These are phyloP conservation scores for Plotosus lineatus DNA, from an alignment of 2,113 vertebrate species.

Conservation along the genomic window DNA sequence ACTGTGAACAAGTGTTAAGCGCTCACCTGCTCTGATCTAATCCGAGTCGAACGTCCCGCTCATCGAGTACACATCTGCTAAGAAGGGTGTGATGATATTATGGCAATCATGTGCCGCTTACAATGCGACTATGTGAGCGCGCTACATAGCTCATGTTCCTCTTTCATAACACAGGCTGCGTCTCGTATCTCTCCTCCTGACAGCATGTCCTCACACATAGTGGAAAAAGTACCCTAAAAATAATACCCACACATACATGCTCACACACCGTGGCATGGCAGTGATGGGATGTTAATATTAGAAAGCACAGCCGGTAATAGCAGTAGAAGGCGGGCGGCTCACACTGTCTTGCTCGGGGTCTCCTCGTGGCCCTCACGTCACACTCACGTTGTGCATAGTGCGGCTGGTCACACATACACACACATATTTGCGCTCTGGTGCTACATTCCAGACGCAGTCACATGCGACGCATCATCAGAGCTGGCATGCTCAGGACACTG, in stretches of 20 bases:
- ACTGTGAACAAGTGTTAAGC: not conserved
- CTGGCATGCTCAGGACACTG: not conserved
- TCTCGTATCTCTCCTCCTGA: constrained; percentile 14
- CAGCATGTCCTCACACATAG: constrained; percentile 41
- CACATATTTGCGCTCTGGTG: constrained; percentile 16
- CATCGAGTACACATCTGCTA: not conserved
- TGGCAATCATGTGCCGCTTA: constrained; percentile 1
- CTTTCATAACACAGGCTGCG: constrained; percentile 27
- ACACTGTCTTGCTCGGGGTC: constrained; percentile 46
- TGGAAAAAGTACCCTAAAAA: constrained; percentile 54
- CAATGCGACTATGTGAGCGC: constrained; percentile 6
- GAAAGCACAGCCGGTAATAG: constrained; percentile 51
- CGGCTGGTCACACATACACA: constrained; percentile 64
- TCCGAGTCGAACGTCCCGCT: not conserved
- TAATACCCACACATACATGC: constrained; percentile 32
- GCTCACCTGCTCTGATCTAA: not conserved
- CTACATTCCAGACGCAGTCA: constrained; percentile 62
- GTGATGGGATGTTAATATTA: constrained; percentile 49
- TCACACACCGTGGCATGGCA: constrained; percentile 30
- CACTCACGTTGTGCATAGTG: constrained; percentile 42
- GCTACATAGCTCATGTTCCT: constrained; percentile 20
- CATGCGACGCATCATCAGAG: constrained; percentile 58
- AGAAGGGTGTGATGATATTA: constrained; percentile 22
- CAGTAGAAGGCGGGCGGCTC: constrained; percentile 1
- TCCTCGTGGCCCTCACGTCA: constrained; percentile 63